Conservation (phyloP, 1,140 invertebrate species). For the Sitobion miscanthi region DNA sequence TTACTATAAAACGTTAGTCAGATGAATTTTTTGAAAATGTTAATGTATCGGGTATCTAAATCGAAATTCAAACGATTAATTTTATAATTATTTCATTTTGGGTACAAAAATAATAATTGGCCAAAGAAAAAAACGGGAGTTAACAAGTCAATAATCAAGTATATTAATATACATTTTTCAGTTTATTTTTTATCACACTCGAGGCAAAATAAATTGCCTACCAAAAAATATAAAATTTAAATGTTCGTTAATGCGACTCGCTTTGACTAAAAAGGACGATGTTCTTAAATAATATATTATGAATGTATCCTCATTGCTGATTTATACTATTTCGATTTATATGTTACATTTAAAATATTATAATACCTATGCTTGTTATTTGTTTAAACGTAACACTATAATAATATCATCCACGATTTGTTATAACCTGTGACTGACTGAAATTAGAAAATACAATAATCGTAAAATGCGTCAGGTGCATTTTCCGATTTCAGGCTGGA, state of each 20-base stretch:
- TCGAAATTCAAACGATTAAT: too few relatives aligned
- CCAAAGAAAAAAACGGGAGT: not conserved
- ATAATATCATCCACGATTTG: not conserved
- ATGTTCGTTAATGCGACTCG: not conserved
- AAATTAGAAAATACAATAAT: not conserved
- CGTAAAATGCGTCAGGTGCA: not conserved
- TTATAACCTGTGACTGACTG: too few relatives aligned
- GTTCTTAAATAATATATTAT: not conserved
- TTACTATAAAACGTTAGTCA: not conserved
- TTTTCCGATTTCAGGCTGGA: not conserved
- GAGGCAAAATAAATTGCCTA: not conserved
- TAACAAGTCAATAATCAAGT: not conserved
- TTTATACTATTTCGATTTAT: not conserved
- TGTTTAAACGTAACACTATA: not conserved
- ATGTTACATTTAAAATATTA: not conserved
- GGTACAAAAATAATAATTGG: too few relatives aligned
- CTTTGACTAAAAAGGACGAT: not conserved
- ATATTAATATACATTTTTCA: not conserved
- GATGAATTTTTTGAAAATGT: too few relatives aligned
- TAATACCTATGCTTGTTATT: not conserved
- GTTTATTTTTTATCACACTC: not conserved
- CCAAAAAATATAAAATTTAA: not conserved
- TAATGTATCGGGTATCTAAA: too few relatives aligned
- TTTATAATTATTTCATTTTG: too few relatives aligned
- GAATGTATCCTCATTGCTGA: not conserved